These are phyloP conservation scores for Falcunculus frontatus DNA, from an alignment of 2,113 vertebrate genomes.

Conservation along the genomic window DNA sequence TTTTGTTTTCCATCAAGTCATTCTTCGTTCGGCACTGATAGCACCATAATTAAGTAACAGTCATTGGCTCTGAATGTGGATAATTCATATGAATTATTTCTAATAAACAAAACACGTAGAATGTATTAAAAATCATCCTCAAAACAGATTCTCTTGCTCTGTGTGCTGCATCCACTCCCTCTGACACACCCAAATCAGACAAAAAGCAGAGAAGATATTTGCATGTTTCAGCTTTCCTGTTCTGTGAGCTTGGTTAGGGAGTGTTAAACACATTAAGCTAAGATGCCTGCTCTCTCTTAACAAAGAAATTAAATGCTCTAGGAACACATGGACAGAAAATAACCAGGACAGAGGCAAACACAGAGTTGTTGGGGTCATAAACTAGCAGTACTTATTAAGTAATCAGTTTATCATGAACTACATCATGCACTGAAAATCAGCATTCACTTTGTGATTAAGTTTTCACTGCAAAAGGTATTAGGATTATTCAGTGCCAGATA, in stretches of 20 bases:
- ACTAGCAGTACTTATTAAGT: not conserved
- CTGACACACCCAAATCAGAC: not conserved
- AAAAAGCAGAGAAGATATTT: not conserved
- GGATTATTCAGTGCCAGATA: not conserved
- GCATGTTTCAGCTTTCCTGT: not conserved
- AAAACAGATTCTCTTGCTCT: not conserved
- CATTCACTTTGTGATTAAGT: not conserved
- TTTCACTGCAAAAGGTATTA: not conserved
- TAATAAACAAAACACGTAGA: conserved; percentile 14
- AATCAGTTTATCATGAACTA: not conserved
- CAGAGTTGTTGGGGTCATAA: not conserved
- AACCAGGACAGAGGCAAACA: not conserved
- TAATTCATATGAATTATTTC: conserved; percentile 32
- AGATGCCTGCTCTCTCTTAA: not conserved
- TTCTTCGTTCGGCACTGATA: not conserved
- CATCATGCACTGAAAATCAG: not conserved
- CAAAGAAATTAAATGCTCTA: not conserved
- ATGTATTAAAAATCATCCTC: not conserved
- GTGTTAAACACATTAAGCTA: not conserved
- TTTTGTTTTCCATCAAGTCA: conserved; percentile 35
- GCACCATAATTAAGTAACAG: conserved; percentile 24
- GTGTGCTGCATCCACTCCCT: not conserved
- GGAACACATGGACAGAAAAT: not conserved
- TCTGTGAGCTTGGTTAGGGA: not conserved
- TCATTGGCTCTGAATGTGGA: not conserved